Evolutionary conservation across 2,113 vertebrate species (phyloP), one percentile per base, ranked within the genome.

Genomic region (Melanotaenia duboulayi): DNA sequence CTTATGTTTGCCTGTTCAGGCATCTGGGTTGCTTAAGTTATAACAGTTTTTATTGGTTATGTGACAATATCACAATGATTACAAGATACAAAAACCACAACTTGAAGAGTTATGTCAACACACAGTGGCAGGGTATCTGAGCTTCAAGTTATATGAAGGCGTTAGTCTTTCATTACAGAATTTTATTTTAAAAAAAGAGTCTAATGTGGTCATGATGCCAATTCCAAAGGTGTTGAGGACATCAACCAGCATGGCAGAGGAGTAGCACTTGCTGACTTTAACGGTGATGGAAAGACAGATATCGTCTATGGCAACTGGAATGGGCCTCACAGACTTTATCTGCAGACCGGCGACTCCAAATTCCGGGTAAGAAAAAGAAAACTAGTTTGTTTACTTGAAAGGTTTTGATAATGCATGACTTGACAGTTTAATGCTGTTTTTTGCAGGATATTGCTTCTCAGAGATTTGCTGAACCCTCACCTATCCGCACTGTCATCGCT

Each of bases 231-330:
- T 46, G 94, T 98, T 81, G 95, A 95, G 48, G 97, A 98, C 80
- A 86, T 83, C 7, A 89, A 91, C 67, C 95, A 97, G 85, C 97
- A 97, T 0, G 97, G 96, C 12, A 93, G 97, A 24, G 97, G 97
- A 0, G 94, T 98, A 2, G 96, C 96, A 0, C 90, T 99, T 16
- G 95, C 95, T 0, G 97, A 98, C 90, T 97, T 98, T 80, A 97
- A 97, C 60, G 94, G 96, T 0, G 97, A 99, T 0, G 94, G 96
- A 20, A 96, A 95, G 76, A 96, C 97, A 4, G 97, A 99, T 77
- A 95, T 99, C 0, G 95, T 98, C 63, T 98, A 98, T 0, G 97
- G 97, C 58, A 99, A 98, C 92, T 99, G 97, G 97, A 98, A 97
- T 0, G 96, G 97, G 20, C 96, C 95, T 0, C 96, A 98, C 82